phyloP scores from a whole-genome alignment of 2,113 vertebrate species.

The Eonycteris spelaea region DNA sequence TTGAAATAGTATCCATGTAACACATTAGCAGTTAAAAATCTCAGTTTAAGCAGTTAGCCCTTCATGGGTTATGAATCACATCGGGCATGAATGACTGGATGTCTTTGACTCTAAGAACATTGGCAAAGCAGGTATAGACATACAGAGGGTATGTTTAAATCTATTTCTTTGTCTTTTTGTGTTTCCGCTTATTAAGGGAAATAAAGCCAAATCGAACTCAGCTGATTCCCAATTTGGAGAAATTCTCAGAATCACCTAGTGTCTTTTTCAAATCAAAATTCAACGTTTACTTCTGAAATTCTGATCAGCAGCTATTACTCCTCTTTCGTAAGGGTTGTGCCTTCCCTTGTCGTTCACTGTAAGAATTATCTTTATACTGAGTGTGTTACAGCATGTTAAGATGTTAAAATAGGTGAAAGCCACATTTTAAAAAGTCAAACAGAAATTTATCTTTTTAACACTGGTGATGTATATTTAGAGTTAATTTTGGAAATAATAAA shows the following conservation, averaged over 20 bases:
- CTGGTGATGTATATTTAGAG: neutral
- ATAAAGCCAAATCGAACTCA: neutral
- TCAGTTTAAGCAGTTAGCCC: neutral
- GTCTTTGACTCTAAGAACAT: neutral
- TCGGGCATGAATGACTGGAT: neutral
- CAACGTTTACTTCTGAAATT: neutral
- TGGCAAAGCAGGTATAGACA: neutral
- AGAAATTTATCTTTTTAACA: neutral
- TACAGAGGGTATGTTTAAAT: neutral
- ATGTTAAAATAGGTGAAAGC: neutral
- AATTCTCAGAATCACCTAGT: neutral
- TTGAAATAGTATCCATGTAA: neutral
- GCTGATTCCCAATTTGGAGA: neutral
- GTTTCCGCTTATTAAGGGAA: neutral
- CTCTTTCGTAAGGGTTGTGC: neutral
- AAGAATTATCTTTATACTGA: neutral
- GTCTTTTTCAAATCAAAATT: neutral
- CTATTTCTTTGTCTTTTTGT: neutral
- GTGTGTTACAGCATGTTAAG: neutral
- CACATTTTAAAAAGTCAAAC: neutral
- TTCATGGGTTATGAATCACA: neutral
- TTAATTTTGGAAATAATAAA: neutral
- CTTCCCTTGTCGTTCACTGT: neutral
- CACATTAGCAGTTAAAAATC: slow-evolving; percentile 14
- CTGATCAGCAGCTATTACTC: neutral